Percentiles rank a stretch among this genome's conserved stretches.
These are phyloP conservation scores for Tenualosa thibaudeaui DNA, from an alignment of 2,797 vertebrate species.

Conservation along the genomic window DNA sequence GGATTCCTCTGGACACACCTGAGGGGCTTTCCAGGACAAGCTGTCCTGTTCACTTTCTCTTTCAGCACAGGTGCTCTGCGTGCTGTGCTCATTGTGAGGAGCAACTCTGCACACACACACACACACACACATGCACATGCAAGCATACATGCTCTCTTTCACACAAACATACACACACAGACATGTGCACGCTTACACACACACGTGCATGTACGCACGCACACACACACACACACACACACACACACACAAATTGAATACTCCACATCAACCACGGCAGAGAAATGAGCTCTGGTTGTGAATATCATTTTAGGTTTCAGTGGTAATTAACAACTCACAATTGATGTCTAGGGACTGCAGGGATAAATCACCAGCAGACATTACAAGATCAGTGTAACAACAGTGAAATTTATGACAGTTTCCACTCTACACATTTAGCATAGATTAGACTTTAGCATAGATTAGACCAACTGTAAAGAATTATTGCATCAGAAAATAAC, in stretches of 20 bases:
- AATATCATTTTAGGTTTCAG: background rate
- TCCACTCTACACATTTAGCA: background rate
- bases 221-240: slow-evolving; percentile 17
- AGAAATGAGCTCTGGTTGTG: background rate
- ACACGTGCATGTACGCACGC: background rate
- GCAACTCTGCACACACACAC: background rate
- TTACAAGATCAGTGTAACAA: background rate
- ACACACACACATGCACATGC: background rate
- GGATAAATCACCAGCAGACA: background rate
- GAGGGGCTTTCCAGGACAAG: slow-evolving; percentile 14
- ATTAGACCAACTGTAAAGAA: background rate
- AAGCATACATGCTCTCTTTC: background rate
- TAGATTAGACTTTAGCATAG: background rate
- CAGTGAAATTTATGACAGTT: background rate
- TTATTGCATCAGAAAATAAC: background rate
- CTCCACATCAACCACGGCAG: background rate
- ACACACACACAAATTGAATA: background rate
- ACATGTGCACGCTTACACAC: background rate
- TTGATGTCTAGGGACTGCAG: background rate
- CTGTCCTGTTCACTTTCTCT: slow-evolving; percentile 8
- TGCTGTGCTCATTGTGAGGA: background rate
- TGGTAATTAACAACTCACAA: background rate
- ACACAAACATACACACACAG: background rate
- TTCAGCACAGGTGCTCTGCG: slow-evolving; percentile 9
- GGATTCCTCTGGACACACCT: slow-evolving; percentile 15